phyloP scores from a whole-genome alignment of 2,113 vertebrate genomes.

The Rhombomys opimus region DNA sequence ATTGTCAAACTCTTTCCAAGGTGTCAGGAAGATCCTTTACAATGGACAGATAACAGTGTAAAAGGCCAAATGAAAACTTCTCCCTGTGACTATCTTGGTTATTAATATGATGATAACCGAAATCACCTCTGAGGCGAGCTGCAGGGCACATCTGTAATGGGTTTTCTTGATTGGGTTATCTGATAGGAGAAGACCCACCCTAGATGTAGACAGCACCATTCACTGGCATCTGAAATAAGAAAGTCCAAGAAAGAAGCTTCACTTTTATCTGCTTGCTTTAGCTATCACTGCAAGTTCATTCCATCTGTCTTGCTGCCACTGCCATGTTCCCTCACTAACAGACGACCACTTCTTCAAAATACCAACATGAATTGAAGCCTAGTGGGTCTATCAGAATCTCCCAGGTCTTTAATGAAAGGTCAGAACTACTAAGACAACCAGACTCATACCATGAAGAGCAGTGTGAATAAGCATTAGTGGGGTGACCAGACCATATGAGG shows the following conservation, averaged over 20 bases:
- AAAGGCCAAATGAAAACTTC: neutral
- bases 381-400: neutral
- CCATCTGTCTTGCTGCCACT: neutral
- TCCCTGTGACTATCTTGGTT: too few relatives aligned
- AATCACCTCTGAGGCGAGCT: neutral
- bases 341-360: neutral
- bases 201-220: neutral
- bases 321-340: too few relatives aligned
- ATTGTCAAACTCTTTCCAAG: neutral
- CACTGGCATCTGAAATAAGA: too few relatives aligned
- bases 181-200: neutral
- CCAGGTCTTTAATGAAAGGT: neutral
- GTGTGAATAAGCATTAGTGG: neutral
- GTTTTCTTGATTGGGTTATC: too few relatives aligned
- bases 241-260: neutral
- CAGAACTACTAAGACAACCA: neutral
- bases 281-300: neutral
- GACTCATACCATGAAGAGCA: too few relatives aligned
- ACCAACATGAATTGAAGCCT: neutral
- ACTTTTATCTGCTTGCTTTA: neutral
- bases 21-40: neutral
- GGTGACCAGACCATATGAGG: neutral
- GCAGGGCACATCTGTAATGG: neutral
- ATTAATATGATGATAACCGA: neutral
- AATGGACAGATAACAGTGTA: neutral